phyloP scores from a whole-genome alignment of 1,140 invertebrate species.

The Rhagoletis pomonella region DNA sequence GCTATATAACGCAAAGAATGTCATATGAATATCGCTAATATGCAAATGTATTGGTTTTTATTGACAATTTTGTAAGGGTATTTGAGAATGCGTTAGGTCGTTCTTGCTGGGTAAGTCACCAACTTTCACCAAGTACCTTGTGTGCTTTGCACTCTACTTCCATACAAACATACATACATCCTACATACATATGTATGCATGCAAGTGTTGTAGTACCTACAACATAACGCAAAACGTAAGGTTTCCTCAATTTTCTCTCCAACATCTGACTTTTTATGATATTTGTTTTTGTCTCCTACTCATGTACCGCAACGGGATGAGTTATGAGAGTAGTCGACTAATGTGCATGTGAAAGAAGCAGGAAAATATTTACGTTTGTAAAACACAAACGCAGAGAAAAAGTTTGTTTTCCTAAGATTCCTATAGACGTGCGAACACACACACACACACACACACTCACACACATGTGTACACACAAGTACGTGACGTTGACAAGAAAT shows the following conservation, averaged over 20 bases:
- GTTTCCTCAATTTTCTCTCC: neutral
- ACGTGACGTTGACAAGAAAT: neutral
- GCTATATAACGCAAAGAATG: too few relatives aligned
- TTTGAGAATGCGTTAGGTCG: too few relatives aligned
- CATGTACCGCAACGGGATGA: neutral
- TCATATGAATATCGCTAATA: too few relatives aligned
- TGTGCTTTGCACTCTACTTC: neutral
- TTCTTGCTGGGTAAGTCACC: neutral
- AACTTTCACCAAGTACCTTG: slow-evolving; percentile 17
- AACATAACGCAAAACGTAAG: neutral
- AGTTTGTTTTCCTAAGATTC: neutral
- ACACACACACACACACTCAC: too few relatives aligned
- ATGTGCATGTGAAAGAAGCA: neutral
- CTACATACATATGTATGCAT: too few relatives aligned
- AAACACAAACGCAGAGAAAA: neutral
- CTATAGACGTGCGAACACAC: too few relatives aligned
- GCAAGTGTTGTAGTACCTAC: neutral
- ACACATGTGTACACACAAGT: neutral
- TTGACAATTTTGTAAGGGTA: too few relatives aligned
- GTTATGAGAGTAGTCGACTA: neutral
- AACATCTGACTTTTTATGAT: neutral
- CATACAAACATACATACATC: neutral
- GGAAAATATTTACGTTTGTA: neutral
- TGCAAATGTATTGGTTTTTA: too few relatives aligned
- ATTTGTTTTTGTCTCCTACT: neutral